These are phyloP conservation scores for Pachliopta kotzebuea DNA, from an alignment of 2,888 invertebrate species.

Conservation along the genomic window DNA sequence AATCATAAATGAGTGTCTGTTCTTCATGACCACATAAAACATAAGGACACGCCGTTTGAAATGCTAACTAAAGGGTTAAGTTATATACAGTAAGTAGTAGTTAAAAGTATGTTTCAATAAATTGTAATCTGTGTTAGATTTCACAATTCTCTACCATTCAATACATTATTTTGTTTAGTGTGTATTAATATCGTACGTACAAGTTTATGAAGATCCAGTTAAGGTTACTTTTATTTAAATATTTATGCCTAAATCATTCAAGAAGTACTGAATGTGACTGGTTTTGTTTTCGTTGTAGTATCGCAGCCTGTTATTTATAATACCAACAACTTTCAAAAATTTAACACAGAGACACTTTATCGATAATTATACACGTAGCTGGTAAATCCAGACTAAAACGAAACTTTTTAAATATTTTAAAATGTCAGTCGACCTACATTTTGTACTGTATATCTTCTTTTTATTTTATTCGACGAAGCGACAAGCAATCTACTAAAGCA, in stretches of 20 bases:
- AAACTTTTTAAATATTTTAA: constrained; percentile 1
- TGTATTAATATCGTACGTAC: too few relatives aligned
- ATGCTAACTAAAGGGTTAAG: background rate
- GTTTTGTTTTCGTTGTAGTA: background rate
- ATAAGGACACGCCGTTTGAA: constrained; percentile 12
- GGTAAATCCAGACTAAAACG: constrained; percentile 7
- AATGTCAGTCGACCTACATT: background rate
- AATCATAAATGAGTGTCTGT: constrained; percentile 9
- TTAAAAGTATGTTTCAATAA: background rate
- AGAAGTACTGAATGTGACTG: background rate
- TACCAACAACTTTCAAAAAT: constrained; percentile 12
- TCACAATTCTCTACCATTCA: too few relatives aligned
- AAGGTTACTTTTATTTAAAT: too few relatives aligned
- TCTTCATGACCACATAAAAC: constrained; percentile 10
- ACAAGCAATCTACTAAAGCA: too few relatives aligned
- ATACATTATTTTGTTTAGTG: too few relatives aligned
- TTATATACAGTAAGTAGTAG: background rate
- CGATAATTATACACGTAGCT: constrained; percentile 1
- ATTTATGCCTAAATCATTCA: background rate
- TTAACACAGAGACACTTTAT: background rate
- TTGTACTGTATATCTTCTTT: background rate
- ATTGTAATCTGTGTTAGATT: too few relatives aligned
- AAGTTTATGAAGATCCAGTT: too few relatives aligned
- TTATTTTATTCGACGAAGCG: background rate
- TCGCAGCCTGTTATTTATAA: constrained; percentile 4